These are phyloP conservation scores for Stigmatopora nigra DNA, from an alignment of 2,113 vertebrate genomes.

Conservation along the genomic window DNA sequence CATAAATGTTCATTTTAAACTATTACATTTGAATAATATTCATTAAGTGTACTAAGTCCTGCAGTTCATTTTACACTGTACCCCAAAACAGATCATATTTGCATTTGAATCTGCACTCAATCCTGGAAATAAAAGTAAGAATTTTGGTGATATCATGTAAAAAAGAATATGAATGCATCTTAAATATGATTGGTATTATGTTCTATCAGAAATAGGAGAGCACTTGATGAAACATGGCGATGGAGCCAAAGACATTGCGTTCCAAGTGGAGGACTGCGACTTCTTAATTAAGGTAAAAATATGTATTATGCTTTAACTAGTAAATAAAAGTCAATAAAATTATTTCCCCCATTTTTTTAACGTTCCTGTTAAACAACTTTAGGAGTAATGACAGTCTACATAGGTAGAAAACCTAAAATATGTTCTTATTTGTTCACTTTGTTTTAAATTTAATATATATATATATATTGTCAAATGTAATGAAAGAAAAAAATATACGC, in stretches of 20 bases:
- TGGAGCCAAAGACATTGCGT: slow-evolving; percentile 74
- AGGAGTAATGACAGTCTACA: no score
- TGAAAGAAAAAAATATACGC: no score
- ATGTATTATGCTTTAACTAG: neutral
- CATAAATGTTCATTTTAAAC: no score
- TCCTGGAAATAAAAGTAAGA: slow-evolving; percentile 71
- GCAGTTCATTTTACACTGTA: neutral
- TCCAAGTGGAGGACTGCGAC: slow-evolving; percentile 77
- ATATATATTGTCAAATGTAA: no score
- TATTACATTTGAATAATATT: no score
- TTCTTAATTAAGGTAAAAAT: slow-evolving; percentile 70
- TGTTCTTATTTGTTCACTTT: no score
- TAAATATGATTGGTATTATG: slow-evolving; percentile 1
- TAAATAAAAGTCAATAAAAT: no score
- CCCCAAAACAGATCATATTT: slow-evolving; percentile 67
- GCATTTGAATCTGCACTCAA: slow-evolving; percentile 71
- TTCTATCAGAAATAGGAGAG: slow-evolving; percentile 64
- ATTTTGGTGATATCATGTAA: neutral
- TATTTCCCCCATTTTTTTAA: no score
- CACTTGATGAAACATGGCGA: slow-evolving; percentile 74
- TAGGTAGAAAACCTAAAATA: no score
- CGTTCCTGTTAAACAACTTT: no score
- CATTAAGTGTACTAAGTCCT: neutral
- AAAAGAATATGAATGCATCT: neutral
- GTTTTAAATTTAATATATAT: no score